Base-by-base conservation (phyloP, 2,888 invertebrate genomes). In the Tanypteryx hageni region DNA sequence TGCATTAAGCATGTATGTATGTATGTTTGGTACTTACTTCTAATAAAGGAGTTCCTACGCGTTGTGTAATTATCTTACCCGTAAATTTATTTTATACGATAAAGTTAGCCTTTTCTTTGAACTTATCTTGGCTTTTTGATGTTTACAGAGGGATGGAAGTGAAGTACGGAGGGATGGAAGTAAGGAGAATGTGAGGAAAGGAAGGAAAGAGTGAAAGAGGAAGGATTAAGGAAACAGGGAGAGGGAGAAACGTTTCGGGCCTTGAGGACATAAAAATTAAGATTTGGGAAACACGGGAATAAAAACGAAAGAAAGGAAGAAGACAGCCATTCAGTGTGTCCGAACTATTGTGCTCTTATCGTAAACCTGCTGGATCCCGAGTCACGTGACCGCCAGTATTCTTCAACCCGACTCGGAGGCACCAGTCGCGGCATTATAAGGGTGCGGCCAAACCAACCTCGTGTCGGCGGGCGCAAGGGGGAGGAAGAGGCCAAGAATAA, bases 271-370 rank as follows among this genome's bases (percentile, higher is more conserved):
- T 76, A 76, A 76, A 76, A 76, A 76, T 76, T 76, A 76, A 76
- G 76, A 76, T 76, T 76, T 76, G 13, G 76, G 76, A 76, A 76
- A 76, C 76, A 76, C 27, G 76, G 76, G 76, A 76, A 76, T 76
- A 76, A 76, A 76, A 76, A 76, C 27, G 76, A 76, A 76, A 27
- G 76, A 76, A 10, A 76, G 76, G 76, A 76, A 27, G 27, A 76
- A 76, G 76, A 76, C 76, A 76, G 76, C 76, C 76, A 76, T 76
- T 76, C 76, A 22, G 27, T 27, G 22, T 76, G 76, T 76, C 76
- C 76, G 76, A 76, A 76, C 22, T 76, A 76, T 27, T 76, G 76
- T 27, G 76, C 22, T 22, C 76, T 27, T 7, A 76, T 76, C 76
- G 76, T 76, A 76, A 76, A 76, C 76, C 76, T 27, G 76, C 76